Base-by-base conservation (phyloP, 37 sponge, comb jelly and placozoan genomes). In the Halisarca cf. caerulea region DNA sequence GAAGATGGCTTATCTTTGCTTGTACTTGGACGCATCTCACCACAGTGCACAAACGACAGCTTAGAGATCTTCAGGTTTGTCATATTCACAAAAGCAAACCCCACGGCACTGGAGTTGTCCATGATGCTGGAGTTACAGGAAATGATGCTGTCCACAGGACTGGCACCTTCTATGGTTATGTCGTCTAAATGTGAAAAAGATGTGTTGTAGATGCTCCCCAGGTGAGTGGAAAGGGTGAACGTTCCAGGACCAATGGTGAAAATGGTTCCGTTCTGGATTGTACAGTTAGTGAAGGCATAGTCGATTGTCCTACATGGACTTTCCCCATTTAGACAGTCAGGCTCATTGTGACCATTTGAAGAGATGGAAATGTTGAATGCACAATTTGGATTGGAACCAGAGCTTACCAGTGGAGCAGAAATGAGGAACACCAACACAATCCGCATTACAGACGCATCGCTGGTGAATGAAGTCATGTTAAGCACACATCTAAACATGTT, bases 71-170 rank as follows among this genome's bases (percentile, higher is more conserved):
- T 68, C 14, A 68, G 33, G 69, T 68, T 68, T 28, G 69, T 68
- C 69, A 68, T 68, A 30, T 68, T 68, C 69, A 68, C 69, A 68
- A 68, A 68, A 18, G 69, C 69, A 68, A 68, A 34, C 17, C 69
- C 69, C n/a, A 28, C 2, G 2, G 33, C 69, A 32, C 35, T 27
- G 30, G 69, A 68, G 51, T 47, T 47, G 6, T 11, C 51, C 11
- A 11, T 47, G 51, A 47, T 47, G 51, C 51, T 47, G 11, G 51
- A 47, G 11, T 47, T 47, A 68, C 69, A 68, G 69, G n/a, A 3
- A 17, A 68, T 27, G 30, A 68, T 27, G 1, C 34, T 68, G 32
- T 68, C 69, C 2, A 1, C 2, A 17, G 69, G 35, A 68, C 69
- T 34, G n/a, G 69, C 32, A 8, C 69, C 69, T 6, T n/a, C 15